Evolutionary conservation across 2,113 vertebrate genomes (phyloP).

Genomic region (Oostethus manadensis): DNA sequence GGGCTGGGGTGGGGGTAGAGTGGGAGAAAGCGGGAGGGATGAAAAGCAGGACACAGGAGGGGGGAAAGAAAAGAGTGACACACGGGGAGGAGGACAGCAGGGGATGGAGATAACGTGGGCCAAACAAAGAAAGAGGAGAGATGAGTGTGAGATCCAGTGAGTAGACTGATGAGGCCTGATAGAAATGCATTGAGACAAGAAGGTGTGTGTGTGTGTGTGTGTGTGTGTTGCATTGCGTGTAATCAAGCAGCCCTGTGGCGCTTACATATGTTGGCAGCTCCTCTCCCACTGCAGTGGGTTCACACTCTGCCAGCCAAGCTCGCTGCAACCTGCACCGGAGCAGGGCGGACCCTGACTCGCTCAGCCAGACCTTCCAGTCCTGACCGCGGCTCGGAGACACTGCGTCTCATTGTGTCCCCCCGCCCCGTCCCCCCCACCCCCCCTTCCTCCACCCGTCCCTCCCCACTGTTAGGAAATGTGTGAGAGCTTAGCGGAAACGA

Average conservation of each 20-base stretch:
- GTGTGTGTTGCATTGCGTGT: constrained; percentile 21
- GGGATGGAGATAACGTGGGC: constrained; percentile 57
- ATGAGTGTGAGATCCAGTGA: constrained; percentile 38
- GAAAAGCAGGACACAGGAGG: constrained; percentile 59
- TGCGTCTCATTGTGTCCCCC: constrained; percentile 53
- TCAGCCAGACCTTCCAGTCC: constrained; percentile 55
- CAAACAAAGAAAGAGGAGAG: constrained; percentile 57
- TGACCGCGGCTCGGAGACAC: constrained; percentile 57
- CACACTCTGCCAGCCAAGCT: constrained; percentile 47
- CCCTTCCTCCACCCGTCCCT: not conserved
- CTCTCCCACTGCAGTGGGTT: constrained; percentile 46
- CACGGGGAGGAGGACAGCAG: constrained; percentile 56
- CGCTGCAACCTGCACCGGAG: constrained; percentile 53
- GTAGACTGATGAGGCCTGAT: constrained; percentile 25
- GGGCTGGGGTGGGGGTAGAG: constrained; percentile 29
- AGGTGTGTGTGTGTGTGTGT: constrained; percentile 3
- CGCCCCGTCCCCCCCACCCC: not conserved
- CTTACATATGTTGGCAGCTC: constrained; percentile 59
- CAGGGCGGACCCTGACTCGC: constrained; percentile 48
- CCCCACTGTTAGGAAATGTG: constrained; percentile 55
- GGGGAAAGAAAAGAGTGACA: constrained; percentile 42
- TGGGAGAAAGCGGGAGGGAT: constrained; percentile 52
- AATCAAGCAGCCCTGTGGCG: constrained; percentile 50
- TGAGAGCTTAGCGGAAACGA: constrained; percentile 48
- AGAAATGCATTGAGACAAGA: constrained; percentile 30